Percentiles rank a stretch among this genome's conserved stretches.
Evolutionary conservation across 2,113 vertebrate species (phyloP).

Genomic region (Guaruba guarouba): DNA sequence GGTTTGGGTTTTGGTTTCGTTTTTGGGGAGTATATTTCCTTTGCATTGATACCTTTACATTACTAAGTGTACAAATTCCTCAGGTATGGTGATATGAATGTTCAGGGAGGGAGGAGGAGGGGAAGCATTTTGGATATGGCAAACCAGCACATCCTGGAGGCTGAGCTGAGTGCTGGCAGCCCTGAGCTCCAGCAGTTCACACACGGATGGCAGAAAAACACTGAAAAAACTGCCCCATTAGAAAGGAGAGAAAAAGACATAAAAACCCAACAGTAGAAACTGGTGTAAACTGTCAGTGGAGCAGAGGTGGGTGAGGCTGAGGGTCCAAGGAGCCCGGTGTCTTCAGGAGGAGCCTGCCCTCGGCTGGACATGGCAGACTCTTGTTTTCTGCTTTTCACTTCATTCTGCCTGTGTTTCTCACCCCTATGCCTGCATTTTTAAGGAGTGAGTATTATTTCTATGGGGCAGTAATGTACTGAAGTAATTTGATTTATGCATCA

Average conservation of each 20-base stretch:
- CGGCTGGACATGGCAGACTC: neutral
- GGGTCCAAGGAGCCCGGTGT: neutral
- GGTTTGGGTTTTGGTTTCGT: neutral
- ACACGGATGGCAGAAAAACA: neutral
- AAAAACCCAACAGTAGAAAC: neutral
- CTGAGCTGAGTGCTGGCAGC: neutral
- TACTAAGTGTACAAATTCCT: fast-evolving
- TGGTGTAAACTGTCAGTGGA: neutral
- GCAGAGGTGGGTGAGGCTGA: neutral
- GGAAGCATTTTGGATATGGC: fast-evolving
- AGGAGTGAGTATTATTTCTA: neutral
- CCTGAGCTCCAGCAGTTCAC: neutral
- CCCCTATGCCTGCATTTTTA: fast-evolving
- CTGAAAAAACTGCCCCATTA: fast-evolving
- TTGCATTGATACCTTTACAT: no score
- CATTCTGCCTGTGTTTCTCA: fast-evolving
- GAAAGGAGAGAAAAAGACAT: no score
- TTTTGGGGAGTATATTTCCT: neutral
- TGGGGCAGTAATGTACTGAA: neutral
- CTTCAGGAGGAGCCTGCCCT: fast-evolving
- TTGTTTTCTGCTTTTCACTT: neutral
- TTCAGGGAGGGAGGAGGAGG: neutral
- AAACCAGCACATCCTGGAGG: neutral
- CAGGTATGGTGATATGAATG: fast-evolving
- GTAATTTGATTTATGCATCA: neutral